phyloP scores from a whole-genome alignment of 2,888 invertebrate species.

The Spilarctia lutea region DNA sequence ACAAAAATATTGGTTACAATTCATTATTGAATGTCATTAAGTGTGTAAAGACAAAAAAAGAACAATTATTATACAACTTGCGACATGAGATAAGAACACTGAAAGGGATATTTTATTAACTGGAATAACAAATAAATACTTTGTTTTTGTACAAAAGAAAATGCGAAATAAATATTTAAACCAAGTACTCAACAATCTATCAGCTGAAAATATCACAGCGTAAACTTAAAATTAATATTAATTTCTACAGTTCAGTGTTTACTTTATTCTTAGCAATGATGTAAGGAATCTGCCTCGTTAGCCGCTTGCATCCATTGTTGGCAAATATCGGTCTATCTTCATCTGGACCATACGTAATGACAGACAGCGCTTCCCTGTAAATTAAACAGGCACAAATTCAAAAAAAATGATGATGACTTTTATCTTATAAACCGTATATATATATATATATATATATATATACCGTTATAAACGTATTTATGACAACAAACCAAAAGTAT shows the following conservation, averaged over 20 bases:
- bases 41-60: background rate
- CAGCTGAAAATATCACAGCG: slow-evolving; percentile 50
- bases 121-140: background rate
- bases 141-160: slow-evolving; percentile 43
- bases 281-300: slow-evolving; percentile 91
- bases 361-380: slow-evolving; percentile 88
- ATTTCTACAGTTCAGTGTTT: slow-evolving; percentile 56
- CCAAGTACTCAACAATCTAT: slow-evolving; percentile 33
- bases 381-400: slow-evolving; percentile 11
- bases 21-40: background rate
- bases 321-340: slow-evolving; percentile 91
- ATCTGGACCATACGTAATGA: slow-evolving; percentile 92
- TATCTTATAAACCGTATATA: too few relatives aligned
- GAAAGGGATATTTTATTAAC: background rate
- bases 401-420: too few relatives aligned
- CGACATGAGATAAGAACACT: background rate
- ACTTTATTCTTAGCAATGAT: slow-evolving; percentile 76
- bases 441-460: too few relatives aligned
- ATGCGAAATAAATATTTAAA: slow-evolving; percentile 39
- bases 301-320: slow-evolving; percentile 95
- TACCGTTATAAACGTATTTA: too few relatives aligned
- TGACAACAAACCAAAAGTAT: too few relatives aligned
- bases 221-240: slow-evolving; percentile 28
- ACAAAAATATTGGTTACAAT: background rate
- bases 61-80: background rate